phyloP scores from a whole-genome alignment of 2,888 invertebrate genomes.

The Aelia acuminata region DNA sequence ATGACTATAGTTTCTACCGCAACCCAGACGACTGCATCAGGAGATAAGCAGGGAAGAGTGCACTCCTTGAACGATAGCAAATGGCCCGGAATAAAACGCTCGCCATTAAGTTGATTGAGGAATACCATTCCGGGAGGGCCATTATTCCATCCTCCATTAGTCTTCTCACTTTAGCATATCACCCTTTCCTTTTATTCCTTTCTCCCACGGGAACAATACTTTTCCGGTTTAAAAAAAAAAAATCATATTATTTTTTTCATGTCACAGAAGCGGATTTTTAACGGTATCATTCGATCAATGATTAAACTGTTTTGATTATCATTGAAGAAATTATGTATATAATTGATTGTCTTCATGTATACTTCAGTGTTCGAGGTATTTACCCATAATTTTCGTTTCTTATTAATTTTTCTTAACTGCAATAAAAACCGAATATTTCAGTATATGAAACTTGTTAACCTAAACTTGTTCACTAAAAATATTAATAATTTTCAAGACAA shows the following conservation, averaged over 20 bases:
- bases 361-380: no score
- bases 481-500: no score
- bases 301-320: no score
- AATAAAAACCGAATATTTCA: no score
- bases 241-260: not conserved
- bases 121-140: not conserved
- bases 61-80: not conserved
- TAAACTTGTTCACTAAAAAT: no score
- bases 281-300: not conserved
- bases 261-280: not conserved
- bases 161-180: not conserved
- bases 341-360: no score
- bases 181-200: not conserved
- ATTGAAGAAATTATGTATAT: no score
- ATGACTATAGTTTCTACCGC: not conserved
- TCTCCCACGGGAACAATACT: not conserved
- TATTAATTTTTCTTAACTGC: no score
- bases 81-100: slow-evolving; percentile 18
- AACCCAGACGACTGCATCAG: not conserved
- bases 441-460: no score
- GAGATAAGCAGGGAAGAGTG: not conserved
- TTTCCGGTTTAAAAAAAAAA: not conserved
- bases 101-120: slow-evolving; percentile 1
- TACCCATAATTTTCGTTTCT: no score
- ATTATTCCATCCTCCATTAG: not conserved